Conservation (phyloP, 1,140 invertebrate species). For the Sinonovacula constricta region DNA sequence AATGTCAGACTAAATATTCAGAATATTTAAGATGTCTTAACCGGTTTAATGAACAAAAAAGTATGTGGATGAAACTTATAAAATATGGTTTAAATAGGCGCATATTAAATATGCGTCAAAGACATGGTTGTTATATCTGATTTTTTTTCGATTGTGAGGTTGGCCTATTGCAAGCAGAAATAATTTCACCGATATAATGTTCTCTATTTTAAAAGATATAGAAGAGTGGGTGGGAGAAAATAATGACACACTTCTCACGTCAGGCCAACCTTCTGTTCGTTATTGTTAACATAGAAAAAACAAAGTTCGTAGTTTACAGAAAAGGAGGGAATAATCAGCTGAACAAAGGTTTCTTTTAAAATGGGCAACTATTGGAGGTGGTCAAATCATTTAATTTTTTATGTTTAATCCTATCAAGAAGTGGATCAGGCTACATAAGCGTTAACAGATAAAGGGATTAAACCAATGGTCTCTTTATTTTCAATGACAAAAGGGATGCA, state of each 20-base stretch:
- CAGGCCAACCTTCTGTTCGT: constrained; percentile 2
- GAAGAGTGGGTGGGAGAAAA: too few relatives aligned
- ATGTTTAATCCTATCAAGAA: not conserved
- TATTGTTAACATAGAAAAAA: constrained; percentile 43
- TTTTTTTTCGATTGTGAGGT: too few relatives aligned
- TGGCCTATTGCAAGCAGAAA: constrained; percentile 32
- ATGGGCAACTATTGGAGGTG: not conserved
- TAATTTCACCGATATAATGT: constrained; percentile 10
- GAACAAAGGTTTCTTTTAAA: constrained; percentile 15
- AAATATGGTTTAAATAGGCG: not conserved
- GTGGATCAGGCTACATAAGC: not conserved
- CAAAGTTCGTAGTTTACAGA: constrained; percentile 43
- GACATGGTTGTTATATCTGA: constrained; percentile 10
- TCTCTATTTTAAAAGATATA: too few relatives aligned
- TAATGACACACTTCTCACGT: too few relatives aligned
- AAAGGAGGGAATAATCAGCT: constrained; percentile 2
- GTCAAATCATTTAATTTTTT: constrained; percentile 21
- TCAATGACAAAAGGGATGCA: not conserved
- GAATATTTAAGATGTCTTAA: not conserved
- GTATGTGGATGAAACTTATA: constrained; percentile 6
- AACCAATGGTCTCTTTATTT: constrained; percentile 7
- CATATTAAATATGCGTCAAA: constrained; percentile 10
- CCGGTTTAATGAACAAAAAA: constrained; percentile 11
- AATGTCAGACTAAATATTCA: not conserved
- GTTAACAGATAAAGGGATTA: constrained; percentile 17